Conservation (phyloP, 2,888 invertebrate species). For the Hirtodrosophila trivittata region DNA sequence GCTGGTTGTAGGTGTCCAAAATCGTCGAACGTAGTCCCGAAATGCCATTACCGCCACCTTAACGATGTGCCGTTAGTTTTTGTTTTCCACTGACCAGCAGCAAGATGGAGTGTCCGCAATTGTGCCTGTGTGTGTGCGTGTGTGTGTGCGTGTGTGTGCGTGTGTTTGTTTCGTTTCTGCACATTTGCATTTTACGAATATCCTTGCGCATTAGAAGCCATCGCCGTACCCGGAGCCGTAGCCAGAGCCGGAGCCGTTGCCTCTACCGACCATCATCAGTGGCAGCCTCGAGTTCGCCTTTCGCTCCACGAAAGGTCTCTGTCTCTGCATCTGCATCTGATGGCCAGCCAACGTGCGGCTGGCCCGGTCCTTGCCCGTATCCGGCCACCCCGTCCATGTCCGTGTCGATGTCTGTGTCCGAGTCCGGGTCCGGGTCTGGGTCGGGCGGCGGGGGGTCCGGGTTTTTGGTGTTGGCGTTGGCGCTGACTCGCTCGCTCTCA, state of each 20-base stretch:
- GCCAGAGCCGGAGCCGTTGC: background rate
- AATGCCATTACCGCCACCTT: constrained; percentile 79
- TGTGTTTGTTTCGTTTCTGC: constrained; percentile 68
- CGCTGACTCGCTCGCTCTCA: constrained; percentile 44
- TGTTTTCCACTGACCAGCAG: constrained; percentile 51
- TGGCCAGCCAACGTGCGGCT: constrained; percentile 19
- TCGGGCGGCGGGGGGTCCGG: background rate
- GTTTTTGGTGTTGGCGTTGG: constrained; percentile 10
- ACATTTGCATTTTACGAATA: constrained; percentile 81
- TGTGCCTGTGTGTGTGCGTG: constrained; percentile 4
- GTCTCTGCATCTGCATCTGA: constrained; percentile 28
- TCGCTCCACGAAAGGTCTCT: constrained; percentile 39
- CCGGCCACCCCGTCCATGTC: background rate
- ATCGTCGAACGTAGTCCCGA: constrained; percentile 71
- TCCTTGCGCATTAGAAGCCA: constrained; percentile 80
- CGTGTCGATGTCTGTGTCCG: background rate
- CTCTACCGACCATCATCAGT: constrained; percentile 2
- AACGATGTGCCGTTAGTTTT: constrained; percentile 68
- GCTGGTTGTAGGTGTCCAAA: constrained; percentile 64
- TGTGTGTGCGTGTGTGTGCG: constrained; percentile 13
- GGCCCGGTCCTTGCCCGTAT: constrained; percentile 14
- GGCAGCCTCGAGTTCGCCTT: constrained; percentile 45
- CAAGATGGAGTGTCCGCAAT: constrained; percentile 58
- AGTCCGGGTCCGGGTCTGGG: background rate
- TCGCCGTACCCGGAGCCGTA: constrained; percentile 7